Percentiles rank a stretch among this genome's conserved stretches.
Evolutionary conservation across 2,797 vertebrate species (phyloP).

Genomic region (Cyclura pinguis): DNA sequence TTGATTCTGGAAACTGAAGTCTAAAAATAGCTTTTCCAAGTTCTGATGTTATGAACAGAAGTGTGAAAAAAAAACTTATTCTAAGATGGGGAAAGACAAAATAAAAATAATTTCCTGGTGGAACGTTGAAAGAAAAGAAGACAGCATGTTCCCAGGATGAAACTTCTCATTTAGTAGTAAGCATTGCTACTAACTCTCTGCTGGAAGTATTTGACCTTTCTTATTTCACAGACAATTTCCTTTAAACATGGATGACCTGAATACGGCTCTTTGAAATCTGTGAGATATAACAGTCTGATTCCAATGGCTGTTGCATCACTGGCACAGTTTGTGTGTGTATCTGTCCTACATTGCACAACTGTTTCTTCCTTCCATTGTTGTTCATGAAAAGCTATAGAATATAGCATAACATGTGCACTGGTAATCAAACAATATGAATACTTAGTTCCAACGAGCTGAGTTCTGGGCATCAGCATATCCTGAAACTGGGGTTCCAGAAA

Average conservation of each 20-base stretch:
- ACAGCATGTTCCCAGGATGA: not conserved
- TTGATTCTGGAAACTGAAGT: not conserved
- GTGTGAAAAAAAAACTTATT: not conserved
- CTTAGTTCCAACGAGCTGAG: not conserved
- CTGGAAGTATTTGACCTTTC: not conserved
- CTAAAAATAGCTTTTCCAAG: not conserved
- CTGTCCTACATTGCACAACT: not conserved
- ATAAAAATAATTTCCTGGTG: not conserved
- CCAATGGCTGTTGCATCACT: not conserved
- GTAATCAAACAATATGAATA: not conserved
- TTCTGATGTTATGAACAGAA: not conserved
- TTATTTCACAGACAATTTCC: not conserved
- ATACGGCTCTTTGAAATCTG: not conserved
- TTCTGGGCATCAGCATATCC: not conserved
- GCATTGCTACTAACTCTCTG: not conserved
- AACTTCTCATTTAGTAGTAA: not conserved
- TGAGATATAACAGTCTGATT: not conserved
- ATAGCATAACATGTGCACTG: not conserved
- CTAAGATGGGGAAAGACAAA: not conserved
- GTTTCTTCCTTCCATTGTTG: not conserved
- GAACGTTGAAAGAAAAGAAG: not conserved
- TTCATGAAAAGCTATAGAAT: not conserved
- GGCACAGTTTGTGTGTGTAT: not conserved
- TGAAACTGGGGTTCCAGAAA: not conserved
- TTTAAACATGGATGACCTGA: slow-evolving; percentile 6